Evolutionary conservation across 2,888 invertebrate species (phyloP).

Genomic region (Plagiodera versicolora): DNA sequence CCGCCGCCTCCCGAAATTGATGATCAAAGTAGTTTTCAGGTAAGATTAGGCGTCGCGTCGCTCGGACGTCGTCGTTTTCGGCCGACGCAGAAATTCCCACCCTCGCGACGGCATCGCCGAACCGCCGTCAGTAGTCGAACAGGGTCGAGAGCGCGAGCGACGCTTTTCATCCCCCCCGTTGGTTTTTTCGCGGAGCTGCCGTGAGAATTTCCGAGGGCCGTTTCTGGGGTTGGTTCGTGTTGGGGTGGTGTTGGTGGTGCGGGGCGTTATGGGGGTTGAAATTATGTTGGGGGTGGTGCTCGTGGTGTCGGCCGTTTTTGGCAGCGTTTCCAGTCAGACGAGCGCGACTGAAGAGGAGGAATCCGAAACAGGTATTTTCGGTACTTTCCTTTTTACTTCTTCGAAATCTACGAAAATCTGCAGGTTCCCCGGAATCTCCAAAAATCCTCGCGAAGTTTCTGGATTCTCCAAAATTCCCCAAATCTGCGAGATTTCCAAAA

Average conservation of each 20-base stretch:
- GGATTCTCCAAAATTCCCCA: too few species aligned
- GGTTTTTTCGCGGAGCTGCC: neutral
- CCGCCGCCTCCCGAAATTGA: slow-evolving; percentile 42
- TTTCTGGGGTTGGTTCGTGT: neutral
- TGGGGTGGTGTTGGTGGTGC: neutral
- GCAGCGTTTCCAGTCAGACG: slow-evolving; percentile 39
- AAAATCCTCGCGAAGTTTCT: too few species aligned
- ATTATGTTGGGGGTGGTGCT: slow-evolving; percentile 27
- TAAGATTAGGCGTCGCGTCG: slow-evolving; percentile 39
- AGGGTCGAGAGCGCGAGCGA: slow-evolving; percentile 43
- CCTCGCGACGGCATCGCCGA: too few species aligned
- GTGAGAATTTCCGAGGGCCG: neutral
- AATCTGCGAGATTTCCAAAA: too few species aligned
- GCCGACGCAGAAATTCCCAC: too few species aligned
- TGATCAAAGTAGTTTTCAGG: slow-evolving; percentile 51
- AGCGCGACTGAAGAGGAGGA: slow-evolving; percentile 43
- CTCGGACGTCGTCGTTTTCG: slow-evolving; percentile 38
- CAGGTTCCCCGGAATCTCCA: too few species aligned
- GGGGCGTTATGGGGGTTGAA: neutral
- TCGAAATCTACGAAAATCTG: too few species aligned
- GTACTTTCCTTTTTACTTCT: slow-evolving; percentile 9
- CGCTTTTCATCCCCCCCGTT: slow-evolving; percentile 37
- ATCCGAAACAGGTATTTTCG: slow-evolving; percentile 38
- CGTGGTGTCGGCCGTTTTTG: slow-evolving; percentile 28
- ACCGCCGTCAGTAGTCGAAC: slow-evolving; percentile 52